Conservation (phyloP, 2,888 invertebrate genomes). For the Ichneumoninae sp. region DNA sequence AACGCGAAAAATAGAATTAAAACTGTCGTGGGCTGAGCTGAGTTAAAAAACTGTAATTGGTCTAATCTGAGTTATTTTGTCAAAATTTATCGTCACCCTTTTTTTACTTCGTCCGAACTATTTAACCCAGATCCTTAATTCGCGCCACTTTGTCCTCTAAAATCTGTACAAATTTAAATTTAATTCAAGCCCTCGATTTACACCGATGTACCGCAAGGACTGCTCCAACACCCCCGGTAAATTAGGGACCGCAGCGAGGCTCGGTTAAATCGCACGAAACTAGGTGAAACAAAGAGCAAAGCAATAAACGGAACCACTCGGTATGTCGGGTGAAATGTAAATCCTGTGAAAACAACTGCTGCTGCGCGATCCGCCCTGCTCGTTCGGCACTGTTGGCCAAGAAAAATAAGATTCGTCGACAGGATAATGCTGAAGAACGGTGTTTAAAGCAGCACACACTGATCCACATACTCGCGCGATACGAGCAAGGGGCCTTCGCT, state of each 20-base stretch:
- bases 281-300: neutral
- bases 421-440: constrained; percentile 24
- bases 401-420: constrained; percentile 34
- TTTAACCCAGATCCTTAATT: too few relatives aligned
- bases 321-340: neutral
- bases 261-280: neutral
- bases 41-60: too few relatives aligned
- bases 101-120: too few relatives aligned
- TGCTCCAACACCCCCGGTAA: neutral
- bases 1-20: too few relatives aligned
- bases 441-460: constrained; percentile 29
- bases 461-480: neutral
- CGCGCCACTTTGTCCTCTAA: too few relatives aligned
- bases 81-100: too few relatives aligned
- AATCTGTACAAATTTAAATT: too few relatives aligned
- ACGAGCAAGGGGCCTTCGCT: constrained; percentile 4
- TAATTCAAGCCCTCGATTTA: too few relatives aligned
- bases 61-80: too few relatives aligned
- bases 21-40: too few relatives aligned
- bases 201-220: neutral
- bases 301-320: neutral
- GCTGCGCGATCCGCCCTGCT: neutral
- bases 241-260: neutral
- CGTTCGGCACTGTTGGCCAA: constrained; percentile 18
- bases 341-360: constrained; percentile 28